Percentiles rank a stretch among this genome's conserved stretches.
Evolutionary conservation across 2,797 vertebrate species (phyloP).

Genomic region (Chanos chanos): DNA sequence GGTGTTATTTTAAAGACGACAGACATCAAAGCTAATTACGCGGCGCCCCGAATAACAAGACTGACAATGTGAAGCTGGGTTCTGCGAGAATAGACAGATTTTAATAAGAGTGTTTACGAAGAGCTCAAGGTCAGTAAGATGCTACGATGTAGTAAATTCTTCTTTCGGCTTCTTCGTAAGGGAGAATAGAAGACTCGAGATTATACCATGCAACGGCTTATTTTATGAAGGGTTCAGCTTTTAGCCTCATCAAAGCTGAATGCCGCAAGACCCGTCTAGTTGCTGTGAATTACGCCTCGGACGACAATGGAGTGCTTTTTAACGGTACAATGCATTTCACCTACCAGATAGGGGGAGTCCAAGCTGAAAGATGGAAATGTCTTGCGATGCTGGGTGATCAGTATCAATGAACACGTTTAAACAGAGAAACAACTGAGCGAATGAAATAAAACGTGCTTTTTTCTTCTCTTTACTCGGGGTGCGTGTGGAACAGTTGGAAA

Average conservation of each 20-base stretch:
- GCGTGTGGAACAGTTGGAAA: slow-evolving; percentile 76
- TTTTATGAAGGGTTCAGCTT: slow-evolving; percentile 84
- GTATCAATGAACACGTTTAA: slow-evolving; percentile 84
- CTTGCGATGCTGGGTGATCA: slow-evolving; percentile 83
- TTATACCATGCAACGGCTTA: slow-evolving; percentile 78
- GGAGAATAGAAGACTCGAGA: slow-evolving; percentile 78
- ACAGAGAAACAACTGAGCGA: slow-evolving; percentile 68
- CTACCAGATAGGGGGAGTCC: slow-evolving; percentile 92
- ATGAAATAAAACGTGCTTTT: slow-evolving; percentile 69
- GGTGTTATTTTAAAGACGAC: slow-evolving; percentile 57
- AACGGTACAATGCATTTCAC: slow-evolving; percentile 94
- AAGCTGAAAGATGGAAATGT: slow-evolving; percentile 80
- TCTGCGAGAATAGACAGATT: slow-evolving; percentile 67
- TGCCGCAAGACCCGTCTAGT: slow-evolving; percentile 89
- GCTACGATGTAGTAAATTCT: slow-evolving; percentile 75
- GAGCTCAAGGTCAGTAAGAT: slow-evolving; percentile 90
- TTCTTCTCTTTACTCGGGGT: slow-evolving; percentile 71
- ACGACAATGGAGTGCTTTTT: slow-evolving; percentile 91
- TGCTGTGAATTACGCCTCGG: slow-evolving; percentile 83
- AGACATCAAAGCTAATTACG: slow-evolving; percentile 74
- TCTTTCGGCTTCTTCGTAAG: slow-evolving; percentile 61
- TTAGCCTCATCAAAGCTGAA: slow-evolving; percentile 86
- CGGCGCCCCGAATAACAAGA: slow-evolving; percentile 68
- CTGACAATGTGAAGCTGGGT: slow-evolving; percentile 72
- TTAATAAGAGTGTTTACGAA: slow-evolving; percentile 83